Base-by-base conservation (phyloP, 2,113 vertebrate species). In the Pluvianellus socialis region DNA sequence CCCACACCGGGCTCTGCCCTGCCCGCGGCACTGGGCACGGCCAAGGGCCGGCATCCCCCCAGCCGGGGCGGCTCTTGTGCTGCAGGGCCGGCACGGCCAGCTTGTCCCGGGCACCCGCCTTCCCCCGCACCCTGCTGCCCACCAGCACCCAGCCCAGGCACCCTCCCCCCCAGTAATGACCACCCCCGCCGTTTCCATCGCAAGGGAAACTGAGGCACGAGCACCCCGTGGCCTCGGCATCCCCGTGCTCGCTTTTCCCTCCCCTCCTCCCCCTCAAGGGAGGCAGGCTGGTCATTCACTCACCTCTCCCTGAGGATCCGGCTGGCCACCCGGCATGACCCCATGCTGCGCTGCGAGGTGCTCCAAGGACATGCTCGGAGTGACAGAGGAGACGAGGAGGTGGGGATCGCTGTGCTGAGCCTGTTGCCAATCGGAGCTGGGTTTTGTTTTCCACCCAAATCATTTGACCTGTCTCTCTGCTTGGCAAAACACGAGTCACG, bases 391-490 rank as follows among this genome's bases (percentile, higher is more conserved):
- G 83, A 44, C 2, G 0, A 53, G 93, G 72, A 94, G 89, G n/a
- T 20, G 76, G 33, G 30, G 40, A 77, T 35, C 2, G 5, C 10
- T 19, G 10, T 10, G 18, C 55, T 4, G 44, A 86, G 74, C 23
- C 86, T 47, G 30, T 35, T 72, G 85, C 70, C 77, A 81, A 27
- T 55, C 3, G 0, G 28, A 71, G 88, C 45, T 28, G 62, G 50
- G 76, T 47, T 92, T 88, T 94, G 83, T 35, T 91, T 91, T 68
- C 90, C 76, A 55, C 70, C 55, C 74, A 50, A 74, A 91, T 58
- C 71, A 17, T 62, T 86, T 79, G 90, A 92, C 82, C 94, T 68
- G 47, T 45, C 81, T 45, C 81, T 61, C 75, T 71, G 56, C 81
- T 94, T 81, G 93, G 81, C 81, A 86, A 79, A 83, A 56, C 52